Conservation (phyloP, 2,888 invertebrate species). For the Heliconius hortense region DNA sequence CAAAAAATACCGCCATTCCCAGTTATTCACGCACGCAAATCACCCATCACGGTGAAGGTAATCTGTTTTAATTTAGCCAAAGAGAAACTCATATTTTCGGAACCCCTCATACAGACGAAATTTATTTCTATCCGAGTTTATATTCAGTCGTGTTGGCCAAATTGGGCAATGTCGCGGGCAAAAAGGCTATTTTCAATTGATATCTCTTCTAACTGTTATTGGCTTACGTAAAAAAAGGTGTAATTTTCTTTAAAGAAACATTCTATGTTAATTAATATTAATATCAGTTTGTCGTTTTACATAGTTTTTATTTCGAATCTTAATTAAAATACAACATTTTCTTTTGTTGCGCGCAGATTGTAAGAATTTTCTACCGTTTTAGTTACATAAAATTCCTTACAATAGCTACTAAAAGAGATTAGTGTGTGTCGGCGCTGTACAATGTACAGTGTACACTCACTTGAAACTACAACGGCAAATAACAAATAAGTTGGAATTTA, state of each 20-base stretch:
- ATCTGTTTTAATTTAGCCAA: constrained; percentile 66
- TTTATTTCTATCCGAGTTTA: constrained; percentile 54
- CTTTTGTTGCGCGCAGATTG: background rate
- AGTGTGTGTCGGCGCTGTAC: constrained; percentile 63
- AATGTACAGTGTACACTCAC: constrained; percentile 55
- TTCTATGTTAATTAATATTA: background rate
- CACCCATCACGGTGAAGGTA: constrained; percentile 59
- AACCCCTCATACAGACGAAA: constrained; percentile 50
- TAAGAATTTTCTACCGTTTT: background rate
- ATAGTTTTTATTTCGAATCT: background rate
- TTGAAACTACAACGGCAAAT: constrained; percentile 74
- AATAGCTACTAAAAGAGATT: constrained; percentile 23
- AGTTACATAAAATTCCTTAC: constrained; percentile 10
- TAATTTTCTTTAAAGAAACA: background rate
- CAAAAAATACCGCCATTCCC: constrained; percentile 51
- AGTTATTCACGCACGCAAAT: constrained; percentile 63
- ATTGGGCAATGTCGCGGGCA: constrained; percentile 58
- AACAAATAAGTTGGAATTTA: constrained; percentile 79
- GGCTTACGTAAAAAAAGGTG: background rate
- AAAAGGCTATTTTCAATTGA: constrained; percentile 6
- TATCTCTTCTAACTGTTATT: constrained; percentile 6
- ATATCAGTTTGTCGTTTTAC: background rate
- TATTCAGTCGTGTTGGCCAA: constrained; percentile 62
- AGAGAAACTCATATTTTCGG: constrained; percentile 56
- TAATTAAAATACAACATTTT: background rate